Evolutionary conservation across 92 coral and sea anemone genomes (phyloP).

Genomic region (Palythoa grandis): DNA sequence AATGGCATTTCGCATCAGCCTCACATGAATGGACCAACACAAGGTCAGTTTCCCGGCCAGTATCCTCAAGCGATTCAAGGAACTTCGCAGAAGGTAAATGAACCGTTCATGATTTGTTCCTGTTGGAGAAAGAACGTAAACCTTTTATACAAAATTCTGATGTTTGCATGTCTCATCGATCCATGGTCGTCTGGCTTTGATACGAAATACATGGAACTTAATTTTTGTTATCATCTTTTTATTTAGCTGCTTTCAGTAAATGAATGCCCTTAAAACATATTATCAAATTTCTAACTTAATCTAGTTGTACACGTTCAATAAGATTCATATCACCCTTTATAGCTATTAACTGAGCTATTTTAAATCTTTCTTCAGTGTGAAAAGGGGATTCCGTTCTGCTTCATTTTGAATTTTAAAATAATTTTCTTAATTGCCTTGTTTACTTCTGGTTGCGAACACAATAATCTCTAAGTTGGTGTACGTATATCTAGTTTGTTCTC

Average conservation of each 20-base stretch:
- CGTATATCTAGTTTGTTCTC: too few species aligned
- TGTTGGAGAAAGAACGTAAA: not conserved
- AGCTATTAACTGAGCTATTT: too few species aligned
- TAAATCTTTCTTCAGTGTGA: too few species aligned
- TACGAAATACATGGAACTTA: too few species aligned
- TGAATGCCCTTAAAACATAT: not conserved
- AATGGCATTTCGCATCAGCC: constrained; percentile 47
- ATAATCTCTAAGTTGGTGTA: too few species aligned
- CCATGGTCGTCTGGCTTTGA: not conserved
- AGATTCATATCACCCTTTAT: too few species aligned
- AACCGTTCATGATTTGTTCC: not conserved
- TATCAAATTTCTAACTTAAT: not conserved
- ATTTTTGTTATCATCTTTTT: not conserved
- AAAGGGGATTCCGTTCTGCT: constrained; percentile 17
- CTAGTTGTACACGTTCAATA: too few species aligned
- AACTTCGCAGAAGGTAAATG: constrained; percentile 42
- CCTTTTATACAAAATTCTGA: not conserved
- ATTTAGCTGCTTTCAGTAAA: not conserved
- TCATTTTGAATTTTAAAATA: not conserved
- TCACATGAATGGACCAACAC: constrained; percentile 41
- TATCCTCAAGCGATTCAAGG: constrained; percentile 31
- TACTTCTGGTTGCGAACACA: too few species aligned
- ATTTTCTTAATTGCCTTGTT: not conserved
- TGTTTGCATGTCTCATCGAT: not conserved
- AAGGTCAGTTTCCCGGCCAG: constrained; percentile 35